A percentile compares a stretch with the other conserved stretches of the same genome.
Conservation (phyloP, 92 coral and sea anemone genomes). For the Porites rus region DNA sequence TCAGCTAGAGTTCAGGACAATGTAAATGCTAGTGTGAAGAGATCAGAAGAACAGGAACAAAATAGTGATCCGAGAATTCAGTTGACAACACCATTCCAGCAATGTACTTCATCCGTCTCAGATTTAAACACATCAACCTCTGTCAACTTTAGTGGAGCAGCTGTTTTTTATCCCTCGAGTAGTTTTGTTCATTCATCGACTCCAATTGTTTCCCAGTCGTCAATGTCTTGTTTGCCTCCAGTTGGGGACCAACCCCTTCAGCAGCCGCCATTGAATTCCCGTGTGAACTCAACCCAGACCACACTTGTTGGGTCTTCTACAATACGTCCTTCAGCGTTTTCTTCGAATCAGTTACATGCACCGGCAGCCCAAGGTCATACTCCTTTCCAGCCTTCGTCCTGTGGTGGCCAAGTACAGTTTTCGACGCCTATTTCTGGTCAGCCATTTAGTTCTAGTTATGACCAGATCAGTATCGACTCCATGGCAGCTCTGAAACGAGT, state of each 20-base stretch:
- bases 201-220: background rate
- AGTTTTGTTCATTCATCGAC: no score
- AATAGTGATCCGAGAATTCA: slow-evolving; percentile 2
- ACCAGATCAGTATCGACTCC: no score
- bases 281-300: no score
- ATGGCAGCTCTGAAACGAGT: no score
- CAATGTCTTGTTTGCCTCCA: slow-evolving; percentile 2
- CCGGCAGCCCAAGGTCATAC: no score
- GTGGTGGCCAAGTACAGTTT: no score
- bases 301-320: no score
- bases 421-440: no score
- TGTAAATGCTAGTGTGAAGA: background rate
- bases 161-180: slow-evolving; percentile 15
- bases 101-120: background rate
- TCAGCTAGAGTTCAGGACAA: background rate
- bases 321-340: no score
- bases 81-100: slow-evolving; percentile 5
- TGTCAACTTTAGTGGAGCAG: slow-evolving; percentile 2
- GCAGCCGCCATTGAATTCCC: slow-evolving; percentile 1
- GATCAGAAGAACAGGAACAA: background rate
- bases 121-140: slow-evolving; percentile 21
- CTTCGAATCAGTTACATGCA: no score
- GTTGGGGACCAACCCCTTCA: slow-evolving; percentile 22
- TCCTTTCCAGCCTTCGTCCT: no score
- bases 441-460: no score